Conservation (phyloP, 2,797 vertebrate genomes). For the Crotalus adamanteus region DNA sequence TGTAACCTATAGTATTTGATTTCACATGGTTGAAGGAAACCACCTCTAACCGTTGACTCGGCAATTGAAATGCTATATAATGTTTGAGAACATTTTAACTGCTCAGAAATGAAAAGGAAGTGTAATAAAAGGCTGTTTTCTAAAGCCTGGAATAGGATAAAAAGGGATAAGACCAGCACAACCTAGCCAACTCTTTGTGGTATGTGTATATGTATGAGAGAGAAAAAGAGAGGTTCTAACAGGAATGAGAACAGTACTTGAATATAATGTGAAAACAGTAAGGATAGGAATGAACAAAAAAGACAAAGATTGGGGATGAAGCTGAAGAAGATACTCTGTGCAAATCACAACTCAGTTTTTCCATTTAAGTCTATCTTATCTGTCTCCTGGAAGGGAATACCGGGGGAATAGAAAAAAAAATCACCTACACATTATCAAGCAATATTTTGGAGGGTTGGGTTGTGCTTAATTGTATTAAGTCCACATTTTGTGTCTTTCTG, state of each 20-base stretch:
- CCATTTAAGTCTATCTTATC: neutral
- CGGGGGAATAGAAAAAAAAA: neutral
- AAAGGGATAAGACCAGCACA: neutral
- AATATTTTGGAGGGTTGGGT: neutral
- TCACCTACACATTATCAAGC: neutral
- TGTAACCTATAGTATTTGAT: neutral
- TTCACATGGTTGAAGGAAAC: neutral
- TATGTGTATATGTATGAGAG: neutral
- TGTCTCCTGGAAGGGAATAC: neutral
- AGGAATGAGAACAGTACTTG: neutral
- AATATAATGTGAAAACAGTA: neutral
- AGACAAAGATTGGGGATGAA: neutral
- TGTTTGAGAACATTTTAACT: neutral
- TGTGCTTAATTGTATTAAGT: neutral
- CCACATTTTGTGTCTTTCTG: neutral
- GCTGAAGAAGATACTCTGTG: neutral
- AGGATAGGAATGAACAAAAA: neutral
- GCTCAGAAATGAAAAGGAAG: neutral
- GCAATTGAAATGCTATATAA: neutral
- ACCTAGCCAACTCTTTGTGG: neutral
- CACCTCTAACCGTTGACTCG: neutral
- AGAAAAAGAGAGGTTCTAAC: neutral
- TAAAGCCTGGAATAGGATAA: neutral
- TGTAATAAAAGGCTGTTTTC: neutral
- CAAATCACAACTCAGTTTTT: neutral